Evolutionary conservation across 2,888 invertebrate species (phyloP).

Genomic region (Drosophila dives): DNA sequence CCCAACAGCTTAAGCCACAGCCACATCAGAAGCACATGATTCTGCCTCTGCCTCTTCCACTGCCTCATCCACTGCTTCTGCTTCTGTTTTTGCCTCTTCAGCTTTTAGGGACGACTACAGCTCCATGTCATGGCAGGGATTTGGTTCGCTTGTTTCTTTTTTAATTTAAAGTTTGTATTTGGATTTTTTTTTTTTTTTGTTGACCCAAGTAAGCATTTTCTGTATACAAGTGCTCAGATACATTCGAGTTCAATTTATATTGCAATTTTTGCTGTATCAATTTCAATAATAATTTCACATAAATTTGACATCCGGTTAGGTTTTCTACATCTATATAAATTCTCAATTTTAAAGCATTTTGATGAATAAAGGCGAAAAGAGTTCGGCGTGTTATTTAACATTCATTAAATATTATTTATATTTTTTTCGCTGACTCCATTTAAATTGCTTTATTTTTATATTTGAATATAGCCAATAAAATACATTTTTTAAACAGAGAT

Average conservation of each 20-base stretch:
- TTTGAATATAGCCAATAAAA: not conserved
- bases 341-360: not conserved
- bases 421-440: not conserved
- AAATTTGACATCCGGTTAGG: not conserved
- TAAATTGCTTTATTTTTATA: not conserved
- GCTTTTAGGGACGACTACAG: constrained; percentile 34
- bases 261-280: too few relatives aligned
- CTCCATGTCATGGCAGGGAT: constrained; percentile 11
- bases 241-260: not conserved
- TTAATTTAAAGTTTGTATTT: constrained; percentile 4
- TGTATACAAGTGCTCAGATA: not conserved
- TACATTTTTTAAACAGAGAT: not conserved
- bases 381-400: too few relatives aligned
- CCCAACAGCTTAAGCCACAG: constrained; percentile 35
- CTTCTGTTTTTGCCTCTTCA: not conserved
- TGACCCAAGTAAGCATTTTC: not conserved
- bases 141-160: constrained; percentile 13
- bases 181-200: not conserved
- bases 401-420: not conserved
- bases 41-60: constrained; percentile 10
- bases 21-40: constrained; percentile 28
- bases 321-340: not conserved
- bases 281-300: not conserved
- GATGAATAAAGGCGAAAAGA: not conserved
- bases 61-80: not conserved